phyloP scores from a whole-genome alignment of 1,140 invertebrate genomes.

The Nixonia krombeini region DNA sequence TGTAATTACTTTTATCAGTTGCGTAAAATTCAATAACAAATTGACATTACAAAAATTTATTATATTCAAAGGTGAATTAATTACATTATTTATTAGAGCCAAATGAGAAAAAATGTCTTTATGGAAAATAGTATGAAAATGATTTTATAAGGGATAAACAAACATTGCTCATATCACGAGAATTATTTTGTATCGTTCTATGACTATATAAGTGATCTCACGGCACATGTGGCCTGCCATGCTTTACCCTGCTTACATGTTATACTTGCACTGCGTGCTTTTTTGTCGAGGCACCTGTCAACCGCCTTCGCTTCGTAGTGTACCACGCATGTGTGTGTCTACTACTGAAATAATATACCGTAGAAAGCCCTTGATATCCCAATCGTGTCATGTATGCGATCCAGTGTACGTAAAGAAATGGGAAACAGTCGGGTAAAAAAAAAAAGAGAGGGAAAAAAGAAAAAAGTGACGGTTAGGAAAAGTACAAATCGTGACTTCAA shows the following conservation, averaged over 20 bases:
- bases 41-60: no score
- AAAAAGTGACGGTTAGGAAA: not conserved
- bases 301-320: slow-evolving; percentile 3
- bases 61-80: no score
- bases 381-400: slow-evolving; percentile 1
- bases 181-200: slow-evolving; percentile 7
- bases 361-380: not conserved
- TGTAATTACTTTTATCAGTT: no score
- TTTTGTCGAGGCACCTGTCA: slow-evolving; percentile 18
- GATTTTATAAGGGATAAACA: slow-evolving; percentile 1
- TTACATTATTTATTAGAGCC: no score
- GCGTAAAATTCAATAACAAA: no score
- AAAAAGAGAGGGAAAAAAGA: not conserved
- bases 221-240: slow-evolving; percentile 25
- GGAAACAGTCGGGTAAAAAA: not conserved
- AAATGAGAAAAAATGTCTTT: not conserved
- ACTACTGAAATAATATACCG: not conserved
- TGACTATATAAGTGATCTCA: slow-evolving; percentile 8
- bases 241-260: slow-evolving; percentile 12
- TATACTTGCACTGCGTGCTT: slow-evolving; percentile 3
- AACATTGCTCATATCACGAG: slow-evolving; percentile 1
- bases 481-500: no score
- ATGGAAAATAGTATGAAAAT: not conserved
- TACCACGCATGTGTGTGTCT: not conserved
- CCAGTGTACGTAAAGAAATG: not conserved